Evolutionary conservation across 1,140 invertebrate species (phyloP).

Genomic region (Atta cephalotes): DNA sequence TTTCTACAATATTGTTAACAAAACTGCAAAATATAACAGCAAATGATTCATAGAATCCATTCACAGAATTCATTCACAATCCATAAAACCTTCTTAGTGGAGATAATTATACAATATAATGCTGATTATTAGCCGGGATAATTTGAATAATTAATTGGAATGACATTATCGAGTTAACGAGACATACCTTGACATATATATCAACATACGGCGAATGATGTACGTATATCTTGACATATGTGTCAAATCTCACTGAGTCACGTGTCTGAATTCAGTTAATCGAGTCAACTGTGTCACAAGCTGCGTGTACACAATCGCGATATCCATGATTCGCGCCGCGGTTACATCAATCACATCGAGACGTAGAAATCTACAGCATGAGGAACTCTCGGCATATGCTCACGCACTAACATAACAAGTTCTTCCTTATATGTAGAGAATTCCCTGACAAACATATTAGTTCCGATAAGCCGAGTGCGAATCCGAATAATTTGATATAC

Average conservation of each 20-base stretch:
- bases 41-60: constrained; percentile 6
- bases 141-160: constrained; percentile 11
- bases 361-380: background rate
- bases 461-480: background rate
- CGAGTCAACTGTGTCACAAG: constrained; percentile 26
- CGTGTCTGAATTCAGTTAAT: constrained; percentile 45
- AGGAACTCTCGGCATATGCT: constrained; percentile 9
- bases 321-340: constrained; percentile 17
- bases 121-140: constrained; percentile 13
- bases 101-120: background rate
- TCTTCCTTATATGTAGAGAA: background rate
- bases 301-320: constrained; percentile 13
- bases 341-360: constrained; percentile 42
- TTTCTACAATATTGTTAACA: background rate
- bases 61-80: background rate
- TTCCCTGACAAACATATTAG: background rate
- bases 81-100: background rate
- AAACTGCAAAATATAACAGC: background rate
- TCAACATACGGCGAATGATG: constrained; percentile 11
- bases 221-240: constrained; percentile 25
- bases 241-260: constrained; percentile 47
- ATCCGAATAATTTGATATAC: background rate
- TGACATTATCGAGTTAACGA: constrained; percentile 33
- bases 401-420: constrained; percentile 6
- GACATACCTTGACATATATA: constrained; percentile 6